phyloP scores from a whole-genome alignment of 2,113 vertebrate species.

The Hippocampus guttulatus region DNA sequence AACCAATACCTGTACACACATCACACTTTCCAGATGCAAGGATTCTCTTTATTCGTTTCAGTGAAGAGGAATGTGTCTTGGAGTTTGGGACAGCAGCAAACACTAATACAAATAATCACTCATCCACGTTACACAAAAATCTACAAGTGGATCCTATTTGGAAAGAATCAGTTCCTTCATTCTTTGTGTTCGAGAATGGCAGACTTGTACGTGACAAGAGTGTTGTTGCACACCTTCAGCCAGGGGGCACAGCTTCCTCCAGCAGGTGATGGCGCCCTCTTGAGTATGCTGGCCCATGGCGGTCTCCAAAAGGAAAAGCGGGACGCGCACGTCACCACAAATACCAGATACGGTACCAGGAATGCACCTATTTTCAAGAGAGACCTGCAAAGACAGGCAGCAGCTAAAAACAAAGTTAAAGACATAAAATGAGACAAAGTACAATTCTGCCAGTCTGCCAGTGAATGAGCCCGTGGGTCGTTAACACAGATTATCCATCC shows the following conservation, averaged over 20 bases:
- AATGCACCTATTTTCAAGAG: conserved; percentile 59
- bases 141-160: neutral
- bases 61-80: too few species aligned
- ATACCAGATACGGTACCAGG: conserved; percentile 70
- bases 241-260: conserved; percentile 69
- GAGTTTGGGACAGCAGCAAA: too few species aligned
- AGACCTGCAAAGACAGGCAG: too few species aligned
- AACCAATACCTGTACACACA: conserved; percentile 79
- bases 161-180: neutral
- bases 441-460: too few species aligned
- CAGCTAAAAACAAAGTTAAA: too few species aligned
- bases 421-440: too few species aligned
- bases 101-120: too few species aligned
- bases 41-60: too few species aligned
- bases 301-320: conserved; percentile 71
- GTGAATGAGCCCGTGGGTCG: too few species aligned
- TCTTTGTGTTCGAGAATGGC: neutral
- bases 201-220: neutral
- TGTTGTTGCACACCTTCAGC: conserved; percentile 59
- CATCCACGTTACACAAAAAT: neutral
- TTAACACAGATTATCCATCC: too few species aligned
- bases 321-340: conserved; percentile 66
- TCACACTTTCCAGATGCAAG: too few species aligned
- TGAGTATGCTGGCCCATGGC: conserved; percentile 69
- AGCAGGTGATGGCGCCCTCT: conserved; percentile 68